phyloP scores from a whole-genome alignment of 2,113 vertebrate species.

The Accipiter cooperii region DNA sequence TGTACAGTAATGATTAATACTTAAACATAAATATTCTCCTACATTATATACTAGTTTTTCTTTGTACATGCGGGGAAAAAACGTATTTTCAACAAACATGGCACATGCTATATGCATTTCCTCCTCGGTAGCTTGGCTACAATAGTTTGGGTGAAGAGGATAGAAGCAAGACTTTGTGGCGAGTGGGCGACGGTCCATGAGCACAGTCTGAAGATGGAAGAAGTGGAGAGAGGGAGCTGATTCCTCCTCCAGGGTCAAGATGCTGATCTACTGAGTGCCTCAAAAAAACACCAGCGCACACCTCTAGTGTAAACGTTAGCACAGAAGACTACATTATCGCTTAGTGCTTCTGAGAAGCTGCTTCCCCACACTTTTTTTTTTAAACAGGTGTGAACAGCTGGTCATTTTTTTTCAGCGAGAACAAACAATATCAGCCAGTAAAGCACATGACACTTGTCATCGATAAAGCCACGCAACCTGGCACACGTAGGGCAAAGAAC shows the following conservation, averaged over 20 bases:
- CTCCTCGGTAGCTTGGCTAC: conserved; percentile 57
- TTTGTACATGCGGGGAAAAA: conserved; percentile 74
- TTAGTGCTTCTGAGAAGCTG: conserved; percentile 59
- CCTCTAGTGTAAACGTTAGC: conserved; percentile 71
- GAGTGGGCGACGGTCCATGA: conserved; percentile 26
- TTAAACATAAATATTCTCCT: conserved; percentile 77
- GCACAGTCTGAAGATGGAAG: conserved; percentile 36
- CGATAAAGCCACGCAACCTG: conserved; percentile 60
- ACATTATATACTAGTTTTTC: conserved; percentile 70
- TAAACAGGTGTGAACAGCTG: conserved; percentile 54
- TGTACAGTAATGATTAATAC: conserved; percentile 80
- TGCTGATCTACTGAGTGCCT: conserved; percentile 55
- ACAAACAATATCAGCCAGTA: conserved; percentile 60
- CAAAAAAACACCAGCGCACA: conserved; percentile 36
- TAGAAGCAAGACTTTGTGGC: conserved; percentile 38
- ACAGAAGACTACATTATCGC: conserved; percentile 11
- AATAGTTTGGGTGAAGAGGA: conserved; percentile 42
- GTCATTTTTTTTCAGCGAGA: conserved; percentile 56
- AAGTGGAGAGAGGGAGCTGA: conserved; percentile 52
- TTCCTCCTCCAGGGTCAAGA: conserved; percentile 55
- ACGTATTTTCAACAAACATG: conserved; percentile 73
- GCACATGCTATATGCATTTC: conserved; percentile 70
- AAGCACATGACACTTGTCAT: conserved; percentile 50
- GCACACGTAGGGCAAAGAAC: conserved; percentile 44
- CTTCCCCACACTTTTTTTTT: conserved; percentile 1